These are phyloP conservation scores for Tragelaphus strepsiceros DNA, from an alignment of 2,113 vertebrate genomes.

Conservation along the genomic window DNA sequence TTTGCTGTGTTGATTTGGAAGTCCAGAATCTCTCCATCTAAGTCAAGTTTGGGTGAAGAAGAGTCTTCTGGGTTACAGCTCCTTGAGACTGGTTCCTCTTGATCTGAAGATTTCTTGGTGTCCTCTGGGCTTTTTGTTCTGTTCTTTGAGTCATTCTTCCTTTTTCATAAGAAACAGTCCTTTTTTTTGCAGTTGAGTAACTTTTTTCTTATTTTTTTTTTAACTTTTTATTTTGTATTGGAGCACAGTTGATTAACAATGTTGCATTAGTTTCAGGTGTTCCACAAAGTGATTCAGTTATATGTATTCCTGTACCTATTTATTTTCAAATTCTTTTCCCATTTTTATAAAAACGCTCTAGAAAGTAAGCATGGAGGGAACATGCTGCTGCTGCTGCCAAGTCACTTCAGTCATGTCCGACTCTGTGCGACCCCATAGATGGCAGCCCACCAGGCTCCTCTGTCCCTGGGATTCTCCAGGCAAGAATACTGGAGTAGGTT, in stretches of 20 bases:
- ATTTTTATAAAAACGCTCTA: neutral
- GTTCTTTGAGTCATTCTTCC: neutral
- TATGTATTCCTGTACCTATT: neutral
- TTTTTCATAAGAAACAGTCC: neutral
- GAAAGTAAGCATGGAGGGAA: neutral
- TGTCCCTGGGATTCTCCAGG: neutral
- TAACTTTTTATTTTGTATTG: neutral
- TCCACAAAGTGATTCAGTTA: neutral
- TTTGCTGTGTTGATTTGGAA: neutral
- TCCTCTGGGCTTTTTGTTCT: neutral
- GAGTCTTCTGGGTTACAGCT: neutral
- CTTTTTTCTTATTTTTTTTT: neutral
- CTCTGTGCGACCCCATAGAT: neutral
- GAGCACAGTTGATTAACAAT: neutral
- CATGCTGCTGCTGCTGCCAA: neutral
- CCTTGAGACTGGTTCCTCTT: neutral
- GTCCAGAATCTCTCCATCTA: neutral
- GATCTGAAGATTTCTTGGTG: neutral
- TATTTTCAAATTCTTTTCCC: neutral
- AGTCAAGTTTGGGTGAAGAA: neutral
- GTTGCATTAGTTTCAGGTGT: neutral
- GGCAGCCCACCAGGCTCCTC: neutral
- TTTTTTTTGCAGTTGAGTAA: neutral
- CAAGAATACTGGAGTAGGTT: neutral
- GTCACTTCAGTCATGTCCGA: fast-evolving